A percentile compares a stretch with the other conserved stretches of the same genome.
These are phyloP conservation scores for Tricholaema leucomelas DNA, from an alignment of 2,113 vertebrate species.

Conservation along the genomic window DNA sequence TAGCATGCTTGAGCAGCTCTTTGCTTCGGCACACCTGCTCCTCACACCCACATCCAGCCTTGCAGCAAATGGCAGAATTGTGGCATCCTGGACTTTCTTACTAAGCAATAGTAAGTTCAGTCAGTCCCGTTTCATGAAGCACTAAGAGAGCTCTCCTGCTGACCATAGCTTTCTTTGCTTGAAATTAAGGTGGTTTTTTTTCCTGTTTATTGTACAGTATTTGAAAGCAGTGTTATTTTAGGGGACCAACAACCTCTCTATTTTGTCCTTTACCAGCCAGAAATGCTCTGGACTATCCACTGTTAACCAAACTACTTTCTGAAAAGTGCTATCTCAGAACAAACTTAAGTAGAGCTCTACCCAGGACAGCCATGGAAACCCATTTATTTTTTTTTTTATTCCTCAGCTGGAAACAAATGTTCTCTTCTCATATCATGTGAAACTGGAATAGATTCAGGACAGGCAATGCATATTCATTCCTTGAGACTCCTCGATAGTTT, in stretches of 20 bases:
- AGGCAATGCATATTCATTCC: conserved; percentile 29
- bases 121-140: neutral
- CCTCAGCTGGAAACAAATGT: conserved; percentile 35
- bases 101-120: neutral
- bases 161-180: neutral
- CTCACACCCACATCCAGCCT: neutral
- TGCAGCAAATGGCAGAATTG: neutral
- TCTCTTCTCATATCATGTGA: conserved; percentile 8
- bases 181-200: neutral
- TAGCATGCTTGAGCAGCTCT: neutral
- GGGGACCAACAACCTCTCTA: neutral
- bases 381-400: conserved; percentile 5
- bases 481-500: conserved; percentile 38
- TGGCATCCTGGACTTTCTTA: neutral
- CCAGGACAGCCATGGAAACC: conserved; percentile 16
- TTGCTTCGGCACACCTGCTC: neutral
- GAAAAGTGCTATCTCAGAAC: neutral
- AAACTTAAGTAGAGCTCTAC: neutral
- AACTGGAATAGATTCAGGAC: conserved; percentile 54
- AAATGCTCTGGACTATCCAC: neutral
- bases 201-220: neutral
- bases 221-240: neutral
- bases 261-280: neutral
- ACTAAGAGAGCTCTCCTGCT: neutral
- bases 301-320: neutral